Evolutionary conservation across 1,140 invertebrate species (phyloP), one percentile per base, ranked within the genome.

Genomic region (Aporrectodea caliginosa): DNA sequence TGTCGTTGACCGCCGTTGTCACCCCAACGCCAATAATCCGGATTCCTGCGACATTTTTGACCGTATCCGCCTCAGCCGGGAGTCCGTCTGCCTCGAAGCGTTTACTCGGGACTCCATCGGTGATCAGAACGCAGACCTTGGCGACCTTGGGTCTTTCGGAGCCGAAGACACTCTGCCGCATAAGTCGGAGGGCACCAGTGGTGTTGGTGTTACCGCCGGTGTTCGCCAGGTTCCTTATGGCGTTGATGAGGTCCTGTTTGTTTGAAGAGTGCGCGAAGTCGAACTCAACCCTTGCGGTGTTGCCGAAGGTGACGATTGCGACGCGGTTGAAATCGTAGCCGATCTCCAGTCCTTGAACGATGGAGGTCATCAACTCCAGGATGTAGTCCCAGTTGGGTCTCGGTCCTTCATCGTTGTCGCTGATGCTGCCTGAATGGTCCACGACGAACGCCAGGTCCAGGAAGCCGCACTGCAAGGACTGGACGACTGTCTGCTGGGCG

Each of bases 361-460:
- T 58, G 58, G 33, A 35, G 73, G 43, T 76, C 16, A 75, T 69
- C n/a, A 78, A 78, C 31, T 81, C 32, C 6, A 58, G 16, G n/a
- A 79, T 58, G 58, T 69, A 58, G 16, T 34, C 34, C 30, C 32
- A 76, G 16, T 73, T 34, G 2, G 74, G 77, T 29, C 58, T 76
- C n/a, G 43, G 43, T 12, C 43, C 43, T 58, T 58, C 43, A 22
- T 58, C 43, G 43, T 58, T 58, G 43, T 58, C 43, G 43, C 80
- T 33, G 35, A 79, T 76, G 35, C 77, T 79, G 14, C 77, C 80
- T 1, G 77, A 79, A 1, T 58, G 33, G 30, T 81, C 80, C 31
- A 81, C 70, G 58, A 81, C 35, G 34, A 81, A 75, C 58, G 71
- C 69, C 16, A 81, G 34, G 74, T 81, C 80, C 16, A 76, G 16